phyloP scores from a whole-genome alignment of 1,140 invertebrate genomes.

The Brachionus asplanchnoidis region DNA sequence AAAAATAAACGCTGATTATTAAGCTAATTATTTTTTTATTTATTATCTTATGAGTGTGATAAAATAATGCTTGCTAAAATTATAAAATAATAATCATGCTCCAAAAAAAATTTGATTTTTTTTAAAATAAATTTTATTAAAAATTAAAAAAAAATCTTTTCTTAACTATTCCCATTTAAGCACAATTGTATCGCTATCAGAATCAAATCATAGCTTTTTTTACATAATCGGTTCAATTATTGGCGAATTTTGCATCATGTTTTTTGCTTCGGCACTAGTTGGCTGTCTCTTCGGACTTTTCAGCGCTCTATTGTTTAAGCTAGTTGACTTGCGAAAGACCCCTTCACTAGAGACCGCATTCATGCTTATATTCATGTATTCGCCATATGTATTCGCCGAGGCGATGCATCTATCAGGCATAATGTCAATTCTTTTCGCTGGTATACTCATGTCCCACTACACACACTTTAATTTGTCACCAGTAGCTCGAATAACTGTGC shows the following conservation, averaged over 20 bases:
- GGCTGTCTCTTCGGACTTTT: conserved; percentile 89
- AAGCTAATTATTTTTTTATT: too few relatives aligned
- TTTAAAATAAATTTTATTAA: background rate
- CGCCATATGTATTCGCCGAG: conserved; percentile 93
- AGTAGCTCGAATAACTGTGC: conserved; percentile 96
- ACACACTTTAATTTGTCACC: conserved; percentile 97
- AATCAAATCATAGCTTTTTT: background rate
- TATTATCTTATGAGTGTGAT: too few relatives aligned
- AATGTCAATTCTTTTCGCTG: conserved; percentile 98
- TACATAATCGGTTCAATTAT: background rate
- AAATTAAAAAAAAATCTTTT: background rate
- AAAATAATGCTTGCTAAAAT: too few relatives aligned
- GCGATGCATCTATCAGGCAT: conserved; percentile 90
- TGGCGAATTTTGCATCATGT: conserved; percentile 84
- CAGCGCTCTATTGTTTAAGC: conserved; percentile 74
- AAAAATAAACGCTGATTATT: too few relatives aligned
- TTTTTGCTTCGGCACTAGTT: conserved; percentile 93
- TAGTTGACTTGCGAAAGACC: conserved; percentile 91
- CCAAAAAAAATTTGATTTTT: background rate
- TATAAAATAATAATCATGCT: too few relatives aligned
- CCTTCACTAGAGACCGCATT: conserved; percentile 96
- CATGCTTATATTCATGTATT: conserved; percentile 96
- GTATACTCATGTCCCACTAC: conserved; percentile 99
- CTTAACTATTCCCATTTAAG: background rate
- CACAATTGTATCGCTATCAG: conserved; percentile 13